phyloP scores from a whole-genome alignment of 2,113 vertebrate genomes.

The Urocynchramus pylzowi region DNA sequence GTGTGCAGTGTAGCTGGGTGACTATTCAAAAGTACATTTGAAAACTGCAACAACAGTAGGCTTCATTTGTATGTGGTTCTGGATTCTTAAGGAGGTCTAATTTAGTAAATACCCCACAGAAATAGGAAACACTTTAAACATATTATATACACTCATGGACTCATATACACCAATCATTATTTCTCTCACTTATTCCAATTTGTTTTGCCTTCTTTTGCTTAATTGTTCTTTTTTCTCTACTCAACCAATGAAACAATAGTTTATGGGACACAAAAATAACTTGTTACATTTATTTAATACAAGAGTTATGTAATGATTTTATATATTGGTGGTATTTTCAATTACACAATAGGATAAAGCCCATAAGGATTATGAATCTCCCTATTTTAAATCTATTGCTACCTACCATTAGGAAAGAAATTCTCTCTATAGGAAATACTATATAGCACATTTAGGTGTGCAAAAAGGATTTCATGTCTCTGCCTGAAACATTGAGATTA shows the following conservation, averaged over 20 bases:
- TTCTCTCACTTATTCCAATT: neutral
- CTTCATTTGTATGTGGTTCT: neutral
- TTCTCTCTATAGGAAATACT: neutral
- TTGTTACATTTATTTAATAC: neutral
- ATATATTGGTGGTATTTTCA: neutral
- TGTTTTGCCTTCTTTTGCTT: neutral
- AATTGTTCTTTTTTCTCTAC: neutral
- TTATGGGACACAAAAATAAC: neutral
- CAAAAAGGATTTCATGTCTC: neutral
- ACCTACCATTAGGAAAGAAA: neutral
- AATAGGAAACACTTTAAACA: neutral
- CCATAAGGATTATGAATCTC: neutral
- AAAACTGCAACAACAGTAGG: conserved; percentile 14
- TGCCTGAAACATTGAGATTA: neutral
- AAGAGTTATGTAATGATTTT: neutral
- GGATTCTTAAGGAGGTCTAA: neutral
- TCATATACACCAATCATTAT: neutral
- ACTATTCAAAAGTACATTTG: neutral
- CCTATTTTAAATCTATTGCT: neutral
- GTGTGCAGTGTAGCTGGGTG: neutral
- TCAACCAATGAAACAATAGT: neutral
- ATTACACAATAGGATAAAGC: neutral
- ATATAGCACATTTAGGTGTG: neutral
- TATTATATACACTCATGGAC: neutral
- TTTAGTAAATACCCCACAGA: conserved; percentile 2